Conservation (phyloP, 2,888 invertebrate species). For the Neoitamus cyanurus region DNA sequence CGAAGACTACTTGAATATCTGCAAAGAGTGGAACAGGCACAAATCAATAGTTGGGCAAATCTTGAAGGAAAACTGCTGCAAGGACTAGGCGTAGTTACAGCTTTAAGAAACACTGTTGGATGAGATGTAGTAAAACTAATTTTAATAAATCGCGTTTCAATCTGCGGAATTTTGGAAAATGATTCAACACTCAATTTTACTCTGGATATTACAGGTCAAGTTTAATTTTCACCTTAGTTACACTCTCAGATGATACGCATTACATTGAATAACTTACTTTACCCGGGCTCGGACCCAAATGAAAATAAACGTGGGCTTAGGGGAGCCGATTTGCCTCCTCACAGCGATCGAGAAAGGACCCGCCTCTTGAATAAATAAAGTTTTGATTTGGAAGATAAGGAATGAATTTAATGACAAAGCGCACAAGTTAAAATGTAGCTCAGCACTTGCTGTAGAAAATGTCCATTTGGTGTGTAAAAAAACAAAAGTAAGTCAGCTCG, state of each 20-base stretch:
- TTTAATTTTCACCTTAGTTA: constrained; percentile 19
- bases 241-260: neutral
- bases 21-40: constrained; percentile 70
- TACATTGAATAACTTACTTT: neutral
- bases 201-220: neutral
- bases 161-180: neutral
- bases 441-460: neutral
- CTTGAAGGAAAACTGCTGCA: constrained; percentile 78
- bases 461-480: neutral
- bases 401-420: constrained; percentile 44
- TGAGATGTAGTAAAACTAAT: constrained; percentile 46
- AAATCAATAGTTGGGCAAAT: constrained; percentile 73
- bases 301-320: neutral
- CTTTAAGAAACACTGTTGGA: constrained; percentile 72
- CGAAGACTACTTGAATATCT: constrained; percentile 70
- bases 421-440: constrained; percentile 16
- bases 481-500: neutral
- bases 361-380: constrained; percentile 28
- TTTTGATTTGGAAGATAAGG: constrained; percentile 34
- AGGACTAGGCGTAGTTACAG: constrained; percentile 79
- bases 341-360: neutral
- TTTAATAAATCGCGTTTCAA: neutral
- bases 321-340: neutral
- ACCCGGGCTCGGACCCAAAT: neutral
- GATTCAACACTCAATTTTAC: neutral